Base-by-base conservation (phyloP, 2,888 invertebrate genomes). In the Boloria selene region DNA sequence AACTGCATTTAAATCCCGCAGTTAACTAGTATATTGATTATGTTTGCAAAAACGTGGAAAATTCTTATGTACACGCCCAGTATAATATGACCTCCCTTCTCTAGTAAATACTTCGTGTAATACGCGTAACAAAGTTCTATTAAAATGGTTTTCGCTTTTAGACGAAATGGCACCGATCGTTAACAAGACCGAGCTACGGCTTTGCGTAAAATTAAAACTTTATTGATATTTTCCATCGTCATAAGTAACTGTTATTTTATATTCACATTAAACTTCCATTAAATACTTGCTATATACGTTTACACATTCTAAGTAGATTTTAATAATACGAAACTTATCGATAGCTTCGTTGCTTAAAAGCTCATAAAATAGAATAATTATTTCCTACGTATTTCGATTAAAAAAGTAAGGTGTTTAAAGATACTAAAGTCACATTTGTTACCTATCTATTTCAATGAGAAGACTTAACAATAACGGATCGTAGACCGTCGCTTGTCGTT, bases 21-120 rank as follows among this genome's bases (percentile, higher is more conserved):
- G 76, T 79, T 79, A 81, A 79, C 66, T 66, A 65, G 56, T 63
- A 65, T 73, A 66, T 79, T 79, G 77, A 78, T 77, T 76, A 72
- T 75, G 74, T 76, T 78, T 76, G 78, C 77, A 77, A 75, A 76
- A 79, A 76, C 70, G 75, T 71, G 55, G 67, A 63, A 62, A 67
- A 72, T 59, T 52, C 52, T 67, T 61, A 70, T 62, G 66, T 38
- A 54, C 44, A 61, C 10, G 14, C 47, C 73, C 61, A 70, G 51
- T 68, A 49, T 65, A 63, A 16, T 17, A 6, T 65, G 70, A 50
- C 53, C 73, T 56, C 66, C 63, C 59, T 65, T 59, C 64, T 61
- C 68, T 60, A 22, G 52, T 44, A 54, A 61, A 63, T 47, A 49
- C 61, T 18, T 47, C 31, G 63, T 44, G 16, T 51, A 62, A 65